These are phyloP conservation scores for Cercopithecus diana DNA, from an alignment of 2,797 vertebrate genomes.

Conservation along the genomic window DNA sequence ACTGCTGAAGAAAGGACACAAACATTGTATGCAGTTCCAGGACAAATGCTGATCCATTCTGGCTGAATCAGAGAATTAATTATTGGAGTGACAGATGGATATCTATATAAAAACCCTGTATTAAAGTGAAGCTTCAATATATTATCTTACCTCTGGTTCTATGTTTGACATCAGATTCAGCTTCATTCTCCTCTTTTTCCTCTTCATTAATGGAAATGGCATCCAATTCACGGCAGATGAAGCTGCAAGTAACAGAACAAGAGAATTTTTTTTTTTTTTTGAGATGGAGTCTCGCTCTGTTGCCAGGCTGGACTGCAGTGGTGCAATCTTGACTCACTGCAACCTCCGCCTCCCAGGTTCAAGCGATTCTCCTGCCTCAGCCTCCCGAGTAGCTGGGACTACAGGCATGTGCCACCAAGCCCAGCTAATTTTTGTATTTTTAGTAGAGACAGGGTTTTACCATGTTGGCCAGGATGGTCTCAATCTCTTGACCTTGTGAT, in stretches of 20 bases:
- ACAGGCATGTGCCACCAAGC: too few relatives aligned
- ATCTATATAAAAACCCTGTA: not conserved
- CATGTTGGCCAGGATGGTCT: too few relatives aligned
- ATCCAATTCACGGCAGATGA: slow-evolving; percentile 92
- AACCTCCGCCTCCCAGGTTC: too few relatives aligned
- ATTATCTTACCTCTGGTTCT: slow-evolving; percentile 88
- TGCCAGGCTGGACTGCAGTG: too few relatives aligned
- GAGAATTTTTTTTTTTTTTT: not conserved
- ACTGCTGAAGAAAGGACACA: not conserved
- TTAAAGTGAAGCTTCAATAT: not conserved
- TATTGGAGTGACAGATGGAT: not conserved
- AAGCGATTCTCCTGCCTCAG: too few relatives aligned
- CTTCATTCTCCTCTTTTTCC: slow-evolving; percentile 84
- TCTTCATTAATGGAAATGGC: slow-evolving; percentile 78
- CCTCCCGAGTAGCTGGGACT: too few relatives aligned
- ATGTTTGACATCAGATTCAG: slow-evolving; percentile 85
- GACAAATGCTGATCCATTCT: not conserved
- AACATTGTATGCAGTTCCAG: not conserved
- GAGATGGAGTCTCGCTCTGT: too few relatives aligned
- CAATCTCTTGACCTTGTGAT: too few relatives aligned
- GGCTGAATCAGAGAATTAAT: not conserved
- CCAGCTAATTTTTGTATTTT: too few relatives aligned
- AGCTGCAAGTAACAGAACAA: slow-evolving; percentile 67
- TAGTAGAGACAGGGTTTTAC: too few relatives aligned
- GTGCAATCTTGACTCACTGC: too few relatives aligned